Evolutionary conservation across 2,797 vertebrate species (phyloP), one percentile per base, ranked within the genome.

Genomic region (Semotilus atromaculatus): DNA sequence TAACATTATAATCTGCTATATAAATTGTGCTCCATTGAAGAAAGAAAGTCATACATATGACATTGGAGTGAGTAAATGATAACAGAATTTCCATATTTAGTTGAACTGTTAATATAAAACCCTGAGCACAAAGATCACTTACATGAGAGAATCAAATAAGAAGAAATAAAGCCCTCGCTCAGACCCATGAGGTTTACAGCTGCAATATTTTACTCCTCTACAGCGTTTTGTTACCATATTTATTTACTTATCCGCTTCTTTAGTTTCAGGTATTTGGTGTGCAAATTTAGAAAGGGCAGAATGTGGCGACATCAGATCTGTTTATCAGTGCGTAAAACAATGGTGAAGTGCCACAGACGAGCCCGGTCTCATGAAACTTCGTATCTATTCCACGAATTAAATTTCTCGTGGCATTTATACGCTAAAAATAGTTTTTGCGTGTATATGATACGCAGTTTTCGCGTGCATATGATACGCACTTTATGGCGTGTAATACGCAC

Each of bases 171-270:
- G 7, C 34, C 36, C 13, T 77, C 34, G 26, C 23, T 77, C 14
- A 26, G 53, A 40, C 74, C 23, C 74, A 40, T 38, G 34, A 77
- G 74, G 23, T 77, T 77, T 40, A 78, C 38, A 64, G n/a, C 38
- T 29, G n/a, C 38, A 64, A 45, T 16, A 19, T 7, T 60, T 62
- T 29, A 43, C 38, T 21, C 23, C 8, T 13, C 3, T 18, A 45
- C 18, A 4, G n/a, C 0, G 26, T 38, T 64, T 64, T 43, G n/a
- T 64, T 78, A 60, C 4, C 23, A 26, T 62, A 19, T 40, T 78
- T 77, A 77, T 60, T 40, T 62, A 62, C 31, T 45, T n/a, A 72
- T 29, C 36, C 1, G 3, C 38, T 26, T 38, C 60, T 43, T 34
- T 36, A 48, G 68, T 45, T 80, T 60, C 38, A 76, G 29, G 19